These are phyloP conservation scores for Drosophila histrio DNA, from an alignment of 2,888 invertebrate genomes.

Conservation along the genomic window DNA sequence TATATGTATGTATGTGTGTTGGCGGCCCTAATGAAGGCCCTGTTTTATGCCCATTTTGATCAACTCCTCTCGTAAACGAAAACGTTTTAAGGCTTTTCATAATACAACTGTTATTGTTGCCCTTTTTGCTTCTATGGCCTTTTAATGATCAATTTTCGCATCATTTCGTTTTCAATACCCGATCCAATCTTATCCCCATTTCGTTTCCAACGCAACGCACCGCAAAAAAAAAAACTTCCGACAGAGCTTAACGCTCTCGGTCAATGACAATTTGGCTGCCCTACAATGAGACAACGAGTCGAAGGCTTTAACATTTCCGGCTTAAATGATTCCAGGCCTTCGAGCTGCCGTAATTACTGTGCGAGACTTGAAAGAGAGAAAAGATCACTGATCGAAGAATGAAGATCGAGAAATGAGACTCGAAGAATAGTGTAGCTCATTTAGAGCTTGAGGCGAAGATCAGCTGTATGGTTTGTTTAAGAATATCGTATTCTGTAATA, in stretches of 20 bases:
- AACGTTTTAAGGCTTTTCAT: conserved; percentile 81
- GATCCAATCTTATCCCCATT: conserved; percentile 8
- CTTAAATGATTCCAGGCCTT: conserved; percentile 32
- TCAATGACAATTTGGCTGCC: conserved; percentile 51
- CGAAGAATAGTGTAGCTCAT: not conserved
- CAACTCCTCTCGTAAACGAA: conserved; percentile 80
- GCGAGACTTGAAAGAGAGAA: not conserved
- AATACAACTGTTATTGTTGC: conserved; percentile 29
- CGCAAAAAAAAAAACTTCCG: conserved; percentile 38
- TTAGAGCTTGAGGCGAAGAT: conserved; percentile 8
- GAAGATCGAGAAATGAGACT: not conserved
- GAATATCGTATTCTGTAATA: not conserved
- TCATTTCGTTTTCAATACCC: conserved; percentile 5
- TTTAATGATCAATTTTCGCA: conserved; percentile 56
- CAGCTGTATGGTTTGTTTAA: not conserved
- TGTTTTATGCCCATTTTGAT: conserved; percentile 53
- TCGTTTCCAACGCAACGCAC: not conserved
- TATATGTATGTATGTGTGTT: not conserved
- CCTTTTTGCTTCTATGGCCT: conserved; percentile 30
- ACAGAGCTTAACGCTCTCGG: conserved; percentile 51
- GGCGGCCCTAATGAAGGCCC: conserved; percentile 49
- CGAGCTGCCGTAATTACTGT: conserved; percentile 35
- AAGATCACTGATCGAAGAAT: not conserved
- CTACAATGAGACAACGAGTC: conserved; percentile 23
- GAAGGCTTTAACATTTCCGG: conserved; percentile 48